Base-by-base conservation (phyloP, 2,888 invertebrate species). In the Caradrina clavipalpis region DNA sequence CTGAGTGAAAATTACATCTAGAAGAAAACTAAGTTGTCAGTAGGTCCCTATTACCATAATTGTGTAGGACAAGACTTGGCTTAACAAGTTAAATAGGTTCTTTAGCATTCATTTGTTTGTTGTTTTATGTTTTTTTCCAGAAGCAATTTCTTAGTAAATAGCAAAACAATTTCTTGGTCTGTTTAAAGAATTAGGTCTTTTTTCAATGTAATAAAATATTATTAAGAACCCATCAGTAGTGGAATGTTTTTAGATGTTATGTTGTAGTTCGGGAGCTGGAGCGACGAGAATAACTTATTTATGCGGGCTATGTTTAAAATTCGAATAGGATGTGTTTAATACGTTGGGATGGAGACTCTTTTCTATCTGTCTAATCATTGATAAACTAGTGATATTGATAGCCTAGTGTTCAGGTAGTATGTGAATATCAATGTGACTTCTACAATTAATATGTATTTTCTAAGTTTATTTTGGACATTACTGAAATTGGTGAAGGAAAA, bases 71-170 rank as follows among this genome's bases (percentile, higher is more conserved):
- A 3, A 54, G 31, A 22, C 39, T 31, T 26, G 45, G 26, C 56
- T 62, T 57, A 35, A 1, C 19, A 39, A 31, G 10, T 10, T 45
- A 13, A 57, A 63, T 71, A 72, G 53, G n/a, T 54, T 64, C 10
- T 13, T 47, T 65, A 58, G 35, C 22, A 65, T 64, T 26, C 31
- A 55, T 56, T 45, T 64, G 39, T 26, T 47, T 56, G 13, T 71
- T 62, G 22, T 47, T n/a, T 47, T n/a, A 47, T 56, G 22, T 47
- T 47, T n/a, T n/a, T 17, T 15, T n/a, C 26, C 17, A 54, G 2
- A 69, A 42, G 4, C 13, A 19, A 4, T 11, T 62, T 62, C 39
- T 17, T 21, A 17, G 17, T 15, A 59, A 1, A 35, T 13, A 17
- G 13, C n/a, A 45, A 51, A 62, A 11, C 0, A 35, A 63, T 22